phyloP scores from a whole-genome alignment of 2,888 invertebrate genomes.

The Anthrax anthrax region DNA sequence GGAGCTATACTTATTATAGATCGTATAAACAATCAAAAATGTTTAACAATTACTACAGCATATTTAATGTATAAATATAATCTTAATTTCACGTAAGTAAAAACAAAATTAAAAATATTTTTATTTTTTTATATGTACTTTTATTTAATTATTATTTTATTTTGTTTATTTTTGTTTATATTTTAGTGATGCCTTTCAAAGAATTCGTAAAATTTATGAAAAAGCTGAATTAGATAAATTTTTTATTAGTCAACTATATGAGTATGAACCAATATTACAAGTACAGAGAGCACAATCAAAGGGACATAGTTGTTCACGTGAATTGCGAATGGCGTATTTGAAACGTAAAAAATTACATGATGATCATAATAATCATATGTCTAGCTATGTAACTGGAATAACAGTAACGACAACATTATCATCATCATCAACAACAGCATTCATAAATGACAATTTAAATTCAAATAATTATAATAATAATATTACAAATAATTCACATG shows the following conservation, averaged over 20 bases:
- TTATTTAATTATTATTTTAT: background rate
- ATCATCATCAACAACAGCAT: too few relatives aligned
- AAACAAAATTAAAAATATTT: background rate
- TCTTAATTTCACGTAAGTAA: constrained; percentile 22
- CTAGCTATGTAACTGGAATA: too few relatives aligned
- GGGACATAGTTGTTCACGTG: constrained; percentile 23
- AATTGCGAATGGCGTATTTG: constrained; percentile 19
- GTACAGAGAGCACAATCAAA: constrained; percentile 23
- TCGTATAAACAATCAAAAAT: constrained; percentile 23
- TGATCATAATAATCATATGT: constrained; percentile 5
- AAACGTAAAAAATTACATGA: constrained; percentile 22
- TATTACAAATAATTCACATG: too few relatives aligned
- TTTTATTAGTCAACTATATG: constrained; percentile 23
- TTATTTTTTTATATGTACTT: background rate
- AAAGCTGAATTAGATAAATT: constrained; percentile 22
- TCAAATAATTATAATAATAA: too few relatives aligned
- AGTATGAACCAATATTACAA: constrained; percentile 26
- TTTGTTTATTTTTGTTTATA: constrained; percentile 5
- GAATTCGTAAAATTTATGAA: constrained; percentile 20
- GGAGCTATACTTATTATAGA: constrained; percentile 22
- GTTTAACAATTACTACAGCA: constrained; percentile 22
- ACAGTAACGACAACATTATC: too few relatives aligned
- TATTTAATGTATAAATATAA: constrained; percentile 26
- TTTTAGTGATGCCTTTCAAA: constrained; percentile 22
- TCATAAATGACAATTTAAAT: too few relatives aligned